Conservation (phyloP, 2,113 vertebrate genomes). For the Mesoclemmys tuberculata region DNA sequence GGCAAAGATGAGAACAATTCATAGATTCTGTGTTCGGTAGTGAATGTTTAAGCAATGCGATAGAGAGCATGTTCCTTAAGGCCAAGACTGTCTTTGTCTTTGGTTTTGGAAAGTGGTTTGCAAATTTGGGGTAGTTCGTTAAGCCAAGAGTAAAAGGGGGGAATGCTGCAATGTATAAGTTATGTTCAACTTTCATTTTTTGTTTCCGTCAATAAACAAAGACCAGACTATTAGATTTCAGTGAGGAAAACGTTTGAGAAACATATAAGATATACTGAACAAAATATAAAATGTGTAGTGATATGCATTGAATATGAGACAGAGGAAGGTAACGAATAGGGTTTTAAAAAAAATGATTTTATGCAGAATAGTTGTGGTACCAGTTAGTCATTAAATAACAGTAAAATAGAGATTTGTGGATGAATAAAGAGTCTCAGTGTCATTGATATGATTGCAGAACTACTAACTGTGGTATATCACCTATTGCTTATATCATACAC, state of each 20-base stretch:
- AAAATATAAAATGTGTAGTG: slow-evolving; percentile 7
- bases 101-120: neutral
- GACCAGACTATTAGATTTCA: neutral
- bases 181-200: too few species aligned
- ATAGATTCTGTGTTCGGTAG: neutral
- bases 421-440: slow-evolving; percentile 55
- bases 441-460: slow-evolving; percentile 32
- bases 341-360: slow-evolving; percentile 60
- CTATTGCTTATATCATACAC: too few species aligned
- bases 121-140: neutral
- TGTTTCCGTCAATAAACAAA: neutral
- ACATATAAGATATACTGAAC: neutral
- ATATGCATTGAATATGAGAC: slow-evolving; percentile 33
- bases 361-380: slow-evolving; percentile 50
- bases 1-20: neutral
- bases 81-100: too few species aligned
- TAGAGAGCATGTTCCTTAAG: neutral
- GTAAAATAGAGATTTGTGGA: slow-evolving; percentile 49
- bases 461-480: too few species aligned
- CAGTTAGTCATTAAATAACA: slow-evolving; percentile 60
- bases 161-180: neutral
- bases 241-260: neutral
- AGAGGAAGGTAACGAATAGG: slow-evolving; percentile 31
- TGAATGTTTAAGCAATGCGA: neutral
- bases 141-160: neutral